Evolutionary conservation across 2,113 vertebrate genomes (phyloP).

Genomic region (Phyllopteryx taeniolatus): DNA sequence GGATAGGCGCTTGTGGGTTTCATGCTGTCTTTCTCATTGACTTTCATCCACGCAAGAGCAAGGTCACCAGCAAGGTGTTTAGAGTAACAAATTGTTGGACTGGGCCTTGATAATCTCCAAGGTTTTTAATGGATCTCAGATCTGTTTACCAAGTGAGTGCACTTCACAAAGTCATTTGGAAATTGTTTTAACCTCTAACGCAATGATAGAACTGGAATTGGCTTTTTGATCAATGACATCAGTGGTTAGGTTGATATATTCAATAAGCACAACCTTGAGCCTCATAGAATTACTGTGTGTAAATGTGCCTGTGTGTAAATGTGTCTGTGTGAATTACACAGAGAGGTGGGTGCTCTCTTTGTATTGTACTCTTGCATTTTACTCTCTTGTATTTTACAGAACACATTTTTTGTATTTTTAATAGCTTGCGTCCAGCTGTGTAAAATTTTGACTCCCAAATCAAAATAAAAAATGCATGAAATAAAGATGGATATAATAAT

Average conservation of each 20-base stretch:
- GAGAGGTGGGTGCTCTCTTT: constrained; percentile 10
- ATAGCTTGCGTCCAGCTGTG: background rate
- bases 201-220: constrained; percentile 74
- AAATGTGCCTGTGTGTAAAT: constrained; percentile 19
- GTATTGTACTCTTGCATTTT: constrained; percentile 4
- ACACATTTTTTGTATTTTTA: too few species aligned
- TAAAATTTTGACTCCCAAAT: background rate
- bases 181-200: constrained; percentile 72
- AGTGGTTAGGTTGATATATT: constrained; percentile 75
- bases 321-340: constrained; percentile 15
- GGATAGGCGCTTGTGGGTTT: constrained; percentile 43
- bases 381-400: too few species aligned
- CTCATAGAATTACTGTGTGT: constrained; percentile 35
- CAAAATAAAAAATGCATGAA: background rate
- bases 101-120: constrained; percentile 70
- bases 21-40: constrained; percentile 66
- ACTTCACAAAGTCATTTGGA: constrained; percentile 73
- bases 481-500: background rate
- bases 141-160: constrained; percentile 74
- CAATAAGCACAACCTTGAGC: constrained; percentile 75
- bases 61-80: constrained; percentile 70
- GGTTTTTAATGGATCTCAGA: constrained; percentile 69
- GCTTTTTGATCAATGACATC: constrained; percentile 78
- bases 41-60: constrained; percentile 60
- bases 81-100: constrained; percentile 72